Evolutionary conservation across 2,113 vertebrate genomes (phyloP).

Genomic region (Festucalex cinctus): DNA sequence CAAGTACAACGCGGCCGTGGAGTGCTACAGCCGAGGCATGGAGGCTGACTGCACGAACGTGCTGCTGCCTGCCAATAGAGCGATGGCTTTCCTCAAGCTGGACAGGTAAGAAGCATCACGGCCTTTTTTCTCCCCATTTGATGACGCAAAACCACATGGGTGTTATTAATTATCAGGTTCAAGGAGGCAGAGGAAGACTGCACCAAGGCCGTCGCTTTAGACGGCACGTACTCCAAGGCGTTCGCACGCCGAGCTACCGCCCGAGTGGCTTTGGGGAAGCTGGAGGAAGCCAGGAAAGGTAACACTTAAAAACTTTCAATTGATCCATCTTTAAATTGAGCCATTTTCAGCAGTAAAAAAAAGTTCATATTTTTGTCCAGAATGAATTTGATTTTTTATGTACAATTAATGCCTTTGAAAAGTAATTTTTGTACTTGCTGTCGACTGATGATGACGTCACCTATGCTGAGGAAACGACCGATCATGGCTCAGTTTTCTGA

Average conservation of each 20-base stretch:
- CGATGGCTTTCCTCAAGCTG: constrained; percentile 92
- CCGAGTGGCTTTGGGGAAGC: constrained; percentile 80
- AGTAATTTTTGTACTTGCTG: too few relatives aligned
- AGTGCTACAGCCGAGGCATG: constrained; percentile 88
- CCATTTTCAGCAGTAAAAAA: too few relatives aligned
- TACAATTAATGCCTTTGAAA: too few relatives aligned
- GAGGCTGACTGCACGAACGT: constrained; percentile 85
- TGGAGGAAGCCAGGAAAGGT: constrained; percentile 86
- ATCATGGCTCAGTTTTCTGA: too few relatives aligned
- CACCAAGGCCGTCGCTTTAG: constrained; percentile 80
- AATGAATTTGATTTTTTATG: too few relatives aligned
- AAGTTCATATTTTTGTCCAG: too few relatives aligned
- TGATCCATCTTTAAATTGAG: too few relatives aligned
- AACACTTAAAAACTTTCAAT: too few relatives aligned
- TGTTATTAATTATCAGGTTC: constrained; percentile 73
- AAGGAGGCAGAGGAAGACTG: constrained; percentile 91
- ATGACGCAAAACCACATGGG: background rate
- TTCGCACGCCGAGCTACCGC: constrained; percentile 91
- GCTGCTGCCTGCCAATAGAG: constrained; percentile 92
- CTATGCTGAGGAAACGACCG: too few relatives aligned
- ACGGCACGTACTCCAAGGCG: constrained; percentile 88
- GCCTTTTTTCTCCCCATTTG: background rate
- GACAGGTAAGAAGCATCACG: constrained; percentile 73
- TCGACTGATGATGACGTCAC: too few relatives aligned
- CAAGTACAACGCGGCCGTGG: constrained; percentile 86